Evolutionary conservation across 2,797 vertebrate species (phyloP).

Genomic region (Karalla daura): DNA sequence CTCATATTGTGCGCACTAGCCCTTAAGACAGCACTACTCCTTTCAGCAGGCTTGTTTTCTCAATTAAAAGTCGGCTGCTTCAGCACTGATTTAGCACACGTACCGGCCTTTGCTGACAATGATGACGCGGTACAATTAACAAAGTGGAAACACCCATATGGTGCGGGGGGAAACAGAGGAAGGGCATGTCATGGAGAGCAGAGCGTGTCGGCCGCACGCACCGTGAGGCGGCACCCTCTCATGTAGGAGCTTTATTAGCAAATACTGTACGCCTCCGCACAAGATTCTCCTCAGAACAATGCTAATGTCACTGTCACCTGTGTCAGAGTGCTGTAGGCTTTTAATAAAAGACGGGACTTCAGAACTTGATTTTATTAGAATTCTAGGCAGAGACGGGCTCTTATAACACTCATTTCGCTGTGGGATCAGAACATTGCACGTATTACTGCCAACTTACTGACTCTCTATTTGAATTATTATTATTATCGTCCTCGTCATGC

Average conservation of each 20-base stretch:
- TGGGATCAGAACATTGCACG: constrained; percentile 43
- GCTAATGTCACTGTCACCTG: constrained; percentile 13
- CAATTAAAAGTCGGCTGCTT: not conserved
- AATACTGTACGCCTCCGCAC: not conserved
- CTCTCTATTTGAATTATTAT: constrained; percentile 53
- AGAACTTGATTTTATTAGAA: constrained; percentile 39
- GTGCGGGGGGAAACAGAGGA: constrained; percentile 18
- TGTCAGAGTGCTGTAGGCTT: constrained; percentile 30
- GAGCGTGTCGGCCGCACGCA: constrained; percentile 3
- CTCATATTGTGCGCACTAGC: not conserved
- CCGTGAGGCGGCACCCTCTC: not conserved
- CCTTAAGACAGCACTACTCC: not conserved
- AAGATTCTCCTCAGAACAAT: constrained; percentile 13
- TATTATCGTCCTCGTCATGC: constrained; percentile 31
- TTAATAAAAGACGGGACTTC: constrained; percentile 29
- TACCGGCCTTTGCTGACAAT: not conserved
- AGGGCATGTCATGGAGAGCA: not conserved
- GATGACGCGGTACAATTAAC: not conserved
- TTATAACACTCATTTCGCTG: constrained; percentile 45
- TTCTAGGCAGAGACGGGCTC: constrained; percentile 29
- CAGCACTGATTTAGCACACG: not conserved
- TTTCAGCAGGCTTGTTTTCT: not conserved
- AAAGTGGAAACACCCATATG: not conserved
- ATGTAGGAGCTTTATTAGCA: constrained; percentile 15
- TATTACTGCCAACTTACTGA: constrained; percentile 54